These are phyloP conservation scores for Sebastes hopkinsi DNA, from an alignment of 2,797 vertebrate species.

Conservation along the genomic window DNA sequence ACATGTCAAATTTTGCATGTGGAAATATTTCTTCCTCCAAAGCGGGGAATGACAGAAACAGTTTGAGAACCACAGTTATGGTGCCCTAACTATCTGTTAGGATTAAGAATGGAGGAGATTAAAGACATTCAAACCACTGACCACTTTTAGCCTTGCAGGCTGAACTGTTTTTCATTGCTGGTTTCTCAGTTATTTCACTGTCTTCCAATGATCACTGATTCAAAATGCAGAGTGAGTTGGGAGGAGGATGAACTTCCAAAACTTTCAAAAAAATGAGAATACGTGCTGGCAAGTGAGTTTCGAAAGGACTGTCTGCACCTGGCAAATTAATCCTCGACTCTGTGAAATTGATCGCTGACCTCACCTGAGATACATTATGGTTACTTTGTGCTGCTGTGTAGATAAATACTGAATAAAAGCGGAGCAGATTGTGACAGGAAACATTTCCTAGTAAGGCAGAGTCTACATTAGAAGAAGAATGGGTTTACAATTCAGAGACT, in stretches of 20 bases:
- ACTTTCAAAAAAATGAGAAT: background rate
- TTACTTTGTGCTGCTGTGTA: background rate
- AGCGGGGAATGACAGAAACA: too few species aligned
- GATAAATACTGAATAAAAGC: conserved; percentile 26
- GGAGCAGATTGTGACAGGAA: conserved; percentile 13
- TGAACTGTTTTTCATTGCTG: background rate
- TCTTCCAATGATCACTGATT: background rate
- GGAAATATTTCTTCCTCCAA: too few species aligned
- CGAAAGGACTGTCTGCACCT: background rate
- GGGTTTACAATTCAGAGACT: conserved; percentile 15
- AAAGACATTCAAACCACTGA: conserved; percentile 15
- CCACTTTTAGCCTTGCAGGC: background rate
- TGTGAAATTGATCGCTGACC: conserved; percentile 20
- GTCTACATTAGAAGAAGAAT: conserved; percentile 17
- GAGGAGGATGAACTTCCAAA: background rate
- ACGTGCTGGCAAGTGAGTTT: background rate
- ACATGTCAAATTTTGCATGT: too few species aligned
- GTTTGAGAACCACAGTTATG: too few species aligned
- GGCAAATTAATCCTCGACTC: background rate
- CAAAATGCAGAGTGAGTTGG: background rate
- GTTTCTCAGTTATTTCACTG: background rate
- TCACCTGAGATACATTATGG: background rate
- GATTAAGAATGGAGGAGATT: background rate
- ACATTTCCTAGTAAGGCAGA: background rate
- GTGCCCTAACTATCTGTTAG: too few species aligned